phyloP scores from a whole-genome alignment of 2,113 vertebrate species.

The Phaethornis superciliosus region DNA sequence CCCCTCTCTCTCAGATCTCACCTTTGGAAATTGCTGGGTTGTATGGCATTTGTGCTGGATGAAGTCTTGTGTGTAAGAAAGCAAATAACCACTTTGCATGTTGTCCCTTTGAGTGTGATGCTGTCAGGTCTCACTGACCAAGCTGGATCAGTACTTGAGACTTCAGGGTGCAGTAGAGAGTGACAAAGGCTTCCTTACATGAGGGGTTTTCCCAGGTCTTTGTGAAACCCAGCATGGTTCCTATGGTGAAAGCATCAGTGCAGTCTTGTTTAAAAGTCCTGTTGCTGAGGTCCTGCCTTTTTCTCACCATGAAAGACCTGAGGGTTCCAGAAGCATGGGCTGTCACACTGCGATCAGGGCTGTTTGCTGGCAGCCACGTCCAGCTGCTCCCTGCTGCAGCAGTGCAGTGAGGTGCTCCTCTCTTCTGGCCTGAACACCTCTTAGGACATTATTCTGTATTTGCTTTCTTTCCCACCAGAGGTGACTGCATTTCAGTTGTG shows the following conservation, averaged over 20 bases:
- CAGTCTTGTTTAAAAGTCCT: not conserved
- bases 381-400: not conserved
- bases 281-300: not conserved
- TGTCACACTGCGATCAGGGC: not conserved
- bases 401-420: not conserved
- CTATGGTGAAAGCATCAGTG: not conserved
- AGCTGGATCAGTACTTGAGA: not conserved
- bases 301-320: not conserved
- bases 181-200: not conserved
- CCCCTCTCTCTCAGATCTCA: not conserved
- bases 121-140: not conserved
- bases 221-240: not conserved
- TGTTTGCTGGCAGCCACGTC: not conserved
- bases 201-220: not conserved
- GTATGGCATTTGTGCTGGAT: not conserved
- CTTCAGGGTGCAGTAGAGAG: not conserved
- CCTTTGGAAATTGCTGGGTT: not conserved
- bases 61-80: not conserved
- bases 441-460: not conserved
- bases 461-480: not conserved
- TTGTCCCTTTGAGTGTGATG: not conserved
- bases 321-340: not conserved
- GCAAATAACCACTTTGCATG: not conserved
- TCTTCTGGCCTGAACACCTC: not conserved
- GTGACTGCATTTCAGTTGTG: not conserved